phyloP scores from a whole-genome alignment of 2,888 invertebrate species.

The Amblyteles armatorius region DNA sequence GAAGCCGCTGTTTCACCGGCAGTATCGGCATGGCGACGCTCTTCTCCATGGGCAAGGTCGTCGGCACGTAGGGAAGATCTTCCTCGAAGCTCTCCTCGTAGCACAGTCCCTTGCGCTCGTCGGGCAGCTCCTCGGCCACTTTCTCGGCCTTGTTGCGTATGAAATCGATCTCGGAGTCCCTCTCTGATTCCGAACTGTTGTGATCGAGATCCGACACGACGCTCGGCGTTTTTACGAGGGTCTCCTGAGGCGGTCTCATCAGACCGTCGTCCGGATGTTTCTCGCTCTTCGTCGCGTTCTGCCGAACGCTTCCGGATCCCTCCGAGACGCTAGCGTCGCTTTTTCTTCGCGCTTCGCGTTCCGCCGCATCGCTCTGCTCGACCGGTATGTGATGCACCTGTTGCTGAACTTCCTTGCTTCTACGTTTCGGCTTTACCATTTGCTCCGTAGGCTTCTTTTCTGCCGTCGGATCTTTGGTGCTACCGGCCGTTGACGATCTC shows the following conservation, averaged over 20 bases:
- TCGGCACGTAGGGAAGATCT: conserved; percentile 94
- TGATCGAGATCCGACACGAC: conserved; percentile 81
- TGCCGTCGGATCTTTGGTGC: conserved; percentile 73
- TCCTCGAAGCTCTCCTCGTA: conserved; percentile 93
- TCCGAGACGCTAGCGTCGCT: conserved; percentile 70
- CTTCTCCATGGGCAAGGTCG: conserved; percentile 94
- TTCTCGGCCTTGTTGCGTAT: conserved; percentile 85
- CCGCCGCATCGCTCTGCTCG: conserved; percentile 76
- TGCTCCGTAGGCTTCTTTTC: conserved; percentile 74
- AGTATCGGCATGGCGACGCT: conserved; percentile 93
- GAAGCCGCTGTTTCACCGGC: conserved; percentile 90
- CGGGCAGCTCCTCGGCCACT: conserved; percentile 86
- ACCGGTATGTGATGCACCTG: conserved; percentile 59
- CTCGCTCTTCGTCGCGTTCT: conserved; percentile 4
- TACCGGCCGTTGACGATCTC: conserved; percentile 66
- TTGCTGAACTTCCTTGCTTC: conserved; percentile 73
- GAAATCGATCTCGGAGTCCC: conserved; percentile 88
- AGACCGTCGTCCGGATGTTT: conserved; percentile 11
- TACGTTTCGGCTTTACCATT: conserved; percentile 79
- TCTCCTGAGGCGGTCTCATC: conserved; percentile 62
- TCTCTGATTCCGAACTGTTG: conserved; percentile 89
- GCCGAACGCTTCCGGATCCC: background rate
- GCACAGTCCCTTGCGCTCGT: conserved; percentile 92
- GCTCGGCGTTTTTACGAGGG: conserved; percentile 77
- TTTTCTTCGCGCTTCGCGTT: conserved; percentile 75